Evolutionary conservation across 2,113 vertebrate genomes (phyloP).

Genomic region (Dissostichus mawsoni): DNA sequence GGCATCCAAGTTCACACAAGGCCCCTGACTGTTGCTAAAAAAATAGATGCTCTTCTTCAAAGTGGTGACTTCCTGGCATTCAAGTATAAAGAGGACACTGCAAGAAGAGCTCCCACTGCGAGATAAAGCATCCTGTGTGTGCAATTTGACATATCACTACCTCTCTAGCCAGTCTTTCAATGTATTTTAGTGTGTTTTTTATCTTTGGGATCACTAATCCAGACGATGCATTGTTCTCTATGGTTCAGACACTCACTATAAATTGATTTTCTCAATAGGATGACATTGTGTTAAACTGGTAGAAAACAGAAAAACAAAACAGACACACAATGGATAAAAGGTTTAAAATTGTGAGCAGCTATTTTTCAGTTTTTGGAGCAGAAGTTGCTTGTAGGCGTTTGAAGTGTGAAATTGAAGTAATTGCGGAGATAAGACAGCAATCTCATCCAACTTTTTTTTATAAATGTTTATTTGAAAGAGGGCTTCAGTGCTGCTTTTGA

Average conservation of each 20-base stretch:
- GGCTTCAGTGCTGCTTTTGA: slow-evolving; percentile 34
- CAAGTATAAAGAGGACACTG: neutral
- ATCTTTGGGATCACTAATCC: neutral
- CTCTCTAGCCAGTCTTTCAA: neutral
- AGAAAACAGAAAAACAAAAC: slow-evolving; percentile 18
- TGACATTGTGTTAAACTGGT: neutral
- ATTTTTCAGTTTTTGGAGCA: slow-evolving; percentile 23
- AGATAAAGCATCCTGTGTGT: neutral
- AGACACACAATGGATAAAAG: neutral
- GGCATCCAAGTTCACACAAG: slow-evolving; percentile 13
- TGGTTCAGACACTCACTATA: neutral
- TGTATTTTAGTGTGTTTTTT: neutral
- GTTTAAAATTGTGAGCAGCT: neutral
- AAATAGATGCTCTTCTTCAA: neutral
- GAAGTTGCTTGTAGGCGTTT: slow-evolving; percentile 20
- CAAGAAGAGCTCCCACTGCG: neutral
- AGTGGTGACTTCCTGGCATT: neutral
- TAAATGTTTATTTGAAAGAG: neutral
- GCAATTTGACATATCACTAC: neutral
- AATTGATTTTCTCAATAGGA: slow-evolving; percentile 12
- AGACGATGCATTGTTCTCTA: neutral
- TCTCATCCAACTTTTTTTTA: slow-evolving; percentile 13
- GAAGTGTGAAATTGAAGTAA: slow-evolving; percentile 37
- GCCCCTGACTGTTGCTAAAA: slow-evolving; percentile 1
- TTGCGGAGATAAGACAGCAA: slow-evolving; percentile 27